Conservation (phyloP, 2,113 vertebrate species). For the Clarias macrocephalus region DNA sequence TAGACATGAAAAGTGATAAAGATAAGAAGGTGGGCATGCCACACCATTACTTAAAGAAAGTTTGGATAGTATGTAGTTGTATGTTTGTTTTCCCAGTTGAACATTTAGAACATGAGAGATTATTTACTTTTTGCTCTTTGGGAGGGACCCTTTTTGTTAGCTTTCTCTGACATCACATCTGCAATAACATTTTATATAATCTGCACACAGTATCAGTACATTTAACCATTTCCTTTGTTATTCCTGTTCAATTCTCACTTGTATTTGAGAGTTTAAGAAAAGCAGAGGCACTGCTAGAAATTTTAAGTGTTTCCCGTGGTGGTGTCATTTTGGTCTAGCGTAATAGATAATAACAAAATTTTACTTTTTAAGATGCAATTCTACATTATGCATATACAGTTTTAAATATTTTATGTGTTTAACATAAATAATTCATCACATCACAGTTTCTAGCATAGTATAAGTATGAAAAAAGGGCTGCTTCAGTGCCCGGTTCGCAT, state of each 20-base stretch:
- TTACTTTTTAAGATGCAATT: no score
- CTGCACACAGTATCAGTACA: not conserved
- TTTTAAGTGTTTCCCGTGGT: no score
- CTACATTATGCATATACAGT: no score
- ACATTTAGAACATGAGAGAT: not conserved
- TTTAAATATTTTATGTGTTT: no score
- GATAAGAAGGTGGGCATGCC: not conserved
- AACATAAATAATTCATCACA: not conserved
- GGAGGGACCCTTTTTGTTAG: not conserved
- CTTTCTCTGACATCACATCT: not conserved
- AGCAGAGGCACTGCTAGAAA: no score
- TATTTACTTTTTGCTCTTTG: not conserved
- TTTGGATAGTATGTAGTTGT: not conserved
- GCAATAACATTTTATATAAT: not conserved
- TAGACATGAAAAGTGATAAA: conserved; percentile 1
- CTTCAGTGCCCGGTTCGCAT: not conserved
- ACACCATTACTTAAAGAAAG: not conserved
- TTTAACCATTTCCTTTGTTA: not conserved
- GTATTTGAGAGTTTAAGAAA: not conserved
- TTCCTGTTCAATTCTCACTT: not conserved
- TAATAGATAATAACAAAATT: no score
- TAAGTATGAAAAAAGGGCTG: not conserved
- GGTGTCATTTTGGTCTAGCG: no score
- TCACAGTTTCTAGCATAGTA: not conserved
- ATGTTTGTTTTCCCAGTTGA: not conserved